phyloP scores from a whole-genome alignment of 2,888 invertebrate genomes.

The Norana najaformis region DNA sequence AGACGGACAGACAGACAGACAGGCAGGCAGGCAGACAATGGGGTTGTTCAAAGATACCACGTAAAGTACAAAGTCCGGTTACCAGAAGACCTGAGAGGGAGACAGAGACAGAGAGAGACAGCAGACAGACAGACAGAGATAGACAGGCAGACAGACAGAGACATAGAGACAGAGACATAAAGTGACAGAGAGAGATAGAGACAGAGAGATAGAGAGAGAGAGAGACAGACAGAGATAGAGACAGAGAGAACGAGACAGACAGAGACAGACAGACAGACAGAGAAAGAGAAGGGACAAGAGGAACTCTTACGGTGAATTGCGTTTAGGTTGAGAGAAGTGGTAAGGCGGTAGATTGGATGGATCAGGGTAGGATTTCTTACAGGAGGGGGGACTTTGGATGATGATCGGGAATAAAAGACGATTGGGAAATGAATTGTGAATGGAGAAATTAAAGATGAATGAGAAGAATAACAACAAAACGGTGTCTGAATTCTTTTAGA shows the following conservation, averaged over 20 bases:
- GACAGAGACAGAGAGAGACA: background rate
- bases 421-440: too few relatives aligned
- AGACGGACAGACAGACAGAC: too few relatives aligned
- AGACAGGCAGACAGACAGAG: background rate
- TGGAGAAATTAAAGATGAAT: too few relatives aligned
- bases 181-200: background rate
- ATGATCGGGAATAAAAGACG: too few relatives aligned
- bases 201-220: background rate
- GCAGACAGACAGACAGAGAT: background rate
- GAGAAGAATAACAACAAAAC: too few relatives aligned
- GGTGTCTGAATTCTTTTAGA: too few relatives aligned
- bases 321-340: background rate
- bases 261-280: background rate
- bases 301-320: background rate
- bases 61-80: too few relatives aligned
- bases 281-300: background rate
- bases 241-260: background rate
- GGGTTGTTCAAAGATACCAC: too few relatives aligned
- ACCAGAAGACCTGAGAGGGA: background rate
- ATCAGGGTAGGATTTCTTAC: too few relatives aligned
- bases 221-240: background rate
- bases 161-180: background rate
- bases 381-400: too few relatives aligned
- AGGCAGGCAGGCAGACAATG: background rate
- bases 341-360: too few relatives aligned